Conservation (phyloP, 2,113 vertebrate genomes). For the Danionella cerebrum region DNA sequence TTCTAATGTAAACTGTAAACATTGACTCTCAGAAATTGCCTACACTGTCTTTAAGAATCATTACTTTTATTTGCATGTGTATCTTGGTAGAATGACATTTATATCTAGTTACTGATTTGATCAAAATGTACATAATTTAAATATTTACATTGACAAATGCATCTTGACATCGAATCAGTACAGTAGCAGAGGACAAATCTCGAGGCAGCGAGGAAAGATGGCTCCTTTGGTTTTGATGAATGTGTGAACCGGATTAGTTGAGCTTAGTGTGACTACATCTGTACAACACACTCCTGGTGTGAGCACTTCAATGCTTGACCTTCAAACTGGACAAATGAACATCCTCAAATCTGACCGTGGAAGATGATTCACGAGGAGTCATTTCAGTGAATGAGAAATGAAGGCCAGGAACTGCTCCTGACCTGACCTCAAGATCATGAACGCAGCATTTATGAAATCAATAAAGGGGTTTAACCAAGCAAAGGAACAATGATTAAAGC, state of each 20-base stretch:
- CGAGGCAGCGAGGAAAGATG: not conserved
- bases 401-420: not conserved
- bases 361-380: too few species aligned
- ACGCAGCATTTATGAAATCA: not conserved
- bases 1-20: too few species aligned
- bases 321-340: not conserved
- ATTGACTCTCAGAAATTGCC: too few species aligned
- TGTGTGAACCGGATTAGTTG: slow-evolving; percentile 61
- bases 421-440: not conserved
- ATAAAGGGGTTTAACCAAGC: not conserved
- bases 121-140: too few species aligned
- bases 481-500: too few species aligned
- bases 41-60: too few species aligned
- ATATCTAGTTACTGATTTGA: too few species aligned
- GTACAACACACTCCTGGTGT: slow-evolving; percentile 26
- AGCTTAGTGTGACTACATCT: slow-evolving; percentile 46
- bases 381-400: too few species aligned
- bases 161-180: too few species aligned
- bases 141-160: too few species aligned
- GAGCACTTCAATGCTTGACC: slow-evolving; percentile 10
- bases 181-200: not conserved
- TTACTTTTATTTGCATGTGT: too few species aligned
- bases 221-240: slow-evolving; percentile 59
- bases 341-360: not conserved
- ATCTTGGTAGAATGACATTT: too few species aligned